phyloP scores from a whole-genome alignment of 2,113 vertebrate species.

The Dicrurus megarhynchus region DNA sequence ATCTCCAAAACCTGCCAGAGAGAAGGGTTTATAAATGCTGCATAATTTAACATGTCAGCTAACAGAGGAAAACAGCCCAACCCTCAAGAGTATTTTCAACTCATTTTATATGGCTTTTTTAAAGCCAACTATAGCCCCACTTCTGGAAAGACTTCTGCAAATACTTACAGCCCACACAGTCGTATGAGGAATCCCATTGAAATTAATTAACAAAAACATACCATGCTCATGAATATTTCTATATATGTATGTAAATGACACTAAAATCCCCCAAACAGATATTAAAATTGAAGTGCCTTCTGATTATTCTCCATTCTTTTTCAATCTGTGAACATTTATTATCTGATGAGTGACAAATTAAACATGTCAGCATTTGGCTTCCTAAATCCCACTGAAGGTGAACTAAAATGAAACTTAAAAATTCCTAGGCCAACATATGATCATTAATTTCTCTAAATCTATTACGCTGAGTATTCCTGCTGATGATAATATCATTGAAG shows the following conservation, averaged over 20 bases:
- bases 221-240: not conserved
- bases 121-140: not conserved
- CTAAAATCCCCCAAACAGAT: not conserved
- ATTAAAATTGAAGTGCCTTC: not conserved
- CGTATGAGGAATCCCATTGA: not conserved
- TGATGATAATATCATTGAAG: not conserved
- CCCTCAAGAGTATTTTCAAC: not conserved
- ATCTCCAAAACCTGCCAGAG: slow-evolving; percentile 89
- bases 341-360: not conserved
- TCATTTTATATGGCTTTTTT: not conserved
- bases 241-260: not conserved
- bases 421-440: not conserved
- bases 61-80: not conserved
- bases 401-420: not conserved
- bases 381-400: not conserved
- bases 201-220: slow-evolving; percentile 24
- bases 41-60: not conserved
- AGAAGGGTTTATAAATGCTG: slow-evolving; percentile 39
- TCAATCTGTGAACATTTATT: not conserved
- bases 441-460: not conserved
- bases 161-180: not conserved
- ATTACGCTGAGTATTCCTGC: not conserved
- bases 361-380: not conserved
- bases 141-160: not conserved
- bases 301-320: not conserved